Base-by-base conservation (phyloP, 2,113 vertebrate species). In the Australoheros scitulus region DNA sequence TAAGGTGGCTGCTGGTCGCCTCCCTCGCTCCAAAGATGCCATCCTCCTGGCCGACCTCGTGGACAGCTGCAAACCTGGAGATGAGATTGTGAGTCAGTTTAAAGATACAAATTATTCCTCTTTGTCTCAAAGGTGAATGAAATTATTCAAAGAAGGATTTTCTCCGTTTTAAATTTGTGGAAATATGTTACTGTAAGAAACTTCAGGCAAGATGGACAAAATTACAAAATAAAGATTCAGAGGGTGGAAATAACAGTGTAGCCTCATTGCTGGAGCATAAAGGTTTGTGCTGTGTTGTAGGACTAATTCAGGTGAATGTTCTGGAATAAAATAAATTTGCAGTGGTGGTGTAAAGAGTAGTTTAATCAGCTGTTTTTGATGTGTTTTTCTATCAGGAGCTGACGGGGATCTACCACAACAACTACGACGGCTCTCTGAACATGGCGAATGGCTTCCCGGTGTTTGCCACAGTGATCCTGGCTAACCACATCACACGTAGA, bases 371-470 rank as follows among this genome's bases (percentile, higher is more conserved):
- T 50, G 43, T 32, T 72, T 26, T 4, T 47, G 3, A 32, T 13
- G 29, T 11, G 11, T 41, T 58, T 50, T 57, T 22, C 29, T 2
- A 6, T n/a, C 77, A 99, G 98, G 98, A 99, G 80, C 95, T 99
- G 77, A 99, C 98, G 0, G 98, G 98, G 11, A 97, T 99, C 93
- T 99, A 99, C 88, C 97, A 98, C 94, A 99, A 99, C 94, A 99
- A 99, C 94, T 99, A 99, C 0, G 98, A 99, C 0, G 98, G 98
- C 82, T 98, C 98, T 4, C 96, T 99, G 58, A 99, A 99, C 93
- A 97, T 97, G 20, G 95, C 97, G 64, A 97, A 98, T 0, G 98
- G 98, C 29, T 99, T 99, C 90, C 98, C 98, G 0, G 97, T 99
- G 59, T 99, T 99, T 0, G 98, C 98, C 2, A 99, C 98, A 0